Conservation (phyloP, 2,113 vertebrate genomes). For the Spermophilus dauricus region DNA sequence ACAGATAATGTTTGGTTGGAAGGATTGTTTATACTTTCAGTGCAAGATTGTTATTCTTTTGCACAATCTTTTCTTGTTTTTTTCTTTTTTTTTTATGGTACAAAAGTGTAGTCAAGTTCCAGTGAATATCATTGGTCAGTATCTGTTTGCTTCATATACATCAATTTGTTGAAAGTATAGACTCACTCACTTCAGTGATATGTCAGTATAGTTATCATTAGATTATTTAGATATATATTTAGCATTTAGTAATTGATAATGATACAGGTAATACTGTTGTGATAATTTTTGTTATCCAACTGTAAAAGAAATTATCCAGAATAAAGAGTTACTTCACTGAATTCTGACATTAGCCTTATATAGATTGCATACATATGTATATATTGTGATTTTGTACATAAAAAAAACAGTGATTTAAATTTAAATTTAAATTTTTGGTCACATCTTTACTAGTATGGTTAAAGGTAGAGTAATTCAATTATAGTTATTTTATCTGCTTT, state of each 20-base stretch:
- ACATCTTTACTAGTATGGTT: not conserved
- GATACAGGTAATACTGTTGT: not conserved
- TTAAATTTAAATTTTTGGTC: not conserved
- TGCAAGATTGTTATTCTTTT: conserved; percentile 16
- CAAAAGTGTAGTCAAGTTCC: not conserved
- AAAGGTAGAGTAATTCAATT: not conserved
- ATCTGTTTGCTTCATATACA: not conserved
- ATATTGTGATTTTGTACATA: not conserved
- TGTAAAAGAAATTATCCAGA: conserved; percentile 8
- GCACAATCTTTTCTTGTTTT: conserved; percentile 17
- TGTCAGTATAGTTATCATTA: not conserved
- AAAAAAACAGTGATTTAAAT: not conserved
- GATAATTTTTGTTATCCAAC: not conserved
- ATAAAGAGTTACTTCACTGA: not conserved
- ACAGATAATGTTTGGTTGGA: conserved; percentile 61
- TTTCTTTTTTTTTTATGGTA: not conserved
- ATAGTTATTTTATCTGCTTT: not conserved
- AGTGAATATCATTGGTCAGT: not conserved
- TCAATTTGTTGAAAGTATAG: conserved; percentile 58
- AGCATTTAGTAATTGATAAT: not conserved
- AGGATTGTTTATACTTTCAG: conserved; percentile 44
- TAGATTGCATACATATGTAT: not conserved
- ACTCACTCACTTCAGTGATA: not conserved
- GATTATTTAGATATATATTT: not conserved
- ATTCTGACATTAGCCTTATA: not conserved